phyloP scores from a whole-genome alignment of 2,113 vertebrate genomes.

The Gymnogyps californianus region DNA sequence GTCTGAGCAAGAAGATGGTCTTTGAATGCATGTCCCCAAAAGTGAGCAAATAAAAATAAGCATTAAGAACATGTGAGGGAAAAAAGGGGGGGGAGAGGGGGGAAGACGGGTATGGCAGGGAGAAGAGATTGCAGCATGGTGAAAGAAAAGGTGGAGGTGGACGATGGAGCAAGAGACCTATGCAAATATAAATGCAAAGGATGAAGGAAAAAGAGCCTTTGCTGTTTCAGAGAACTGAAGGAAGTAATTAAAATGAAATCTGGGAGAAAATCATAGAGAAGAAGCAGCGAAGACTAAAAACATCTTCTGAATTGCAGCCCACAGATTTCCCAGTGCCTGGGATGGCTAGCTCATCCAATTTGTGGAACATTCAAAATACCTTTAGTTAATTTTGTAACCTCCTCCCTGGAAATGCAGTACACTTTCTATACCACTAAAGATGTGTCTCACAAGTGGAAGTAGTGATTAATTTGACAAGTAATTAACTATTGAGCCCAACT shows the following conservation, averaged over 20 bases:
- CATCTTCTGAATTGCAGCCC: neutral
- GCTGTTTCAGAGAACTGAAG: neutral
- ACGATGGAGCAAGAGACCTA: neutral
- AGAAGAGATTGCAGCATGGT: neutral
- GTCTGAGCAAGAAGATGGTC: neutral
- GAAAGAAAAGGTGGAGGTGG: neutral
- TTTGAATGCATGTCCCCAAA: neutral
- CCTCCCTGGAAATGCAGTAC: constrained; percentile 12
- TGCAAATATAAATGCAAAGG: neutral
- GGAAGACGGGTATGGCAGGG: neutral
- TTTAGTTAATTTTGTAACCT: constrained; percentile 2
- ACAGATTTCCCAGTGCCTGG: neutral
- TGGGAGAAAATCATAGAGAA: neutral
- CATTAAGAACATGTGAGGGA: neutral
- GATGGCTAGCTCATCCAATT: neutral
- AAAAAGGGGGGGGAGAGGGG: fast-evolving
- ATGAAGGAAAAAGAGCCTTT: neutral
- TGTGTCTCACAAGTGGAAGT: constrained; percentile 24
- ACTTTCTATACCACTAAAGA: constrained; percentile 19
- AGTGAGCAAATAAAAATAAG: neutral
- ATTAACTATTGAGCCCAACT: constrained; percentile 52
- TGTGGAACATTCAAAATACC: constrained; percentile 16
- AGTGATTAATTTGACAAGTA: constrained; percentile 50
- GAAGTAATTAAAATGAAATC: neutral
- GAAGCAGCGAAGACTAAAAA: neutral